These are phyloP conservation scores for Procambarus clarkii DNA, from an alignment of 1,140 invertebrate species.

Conservation along the genomic window DNA sequence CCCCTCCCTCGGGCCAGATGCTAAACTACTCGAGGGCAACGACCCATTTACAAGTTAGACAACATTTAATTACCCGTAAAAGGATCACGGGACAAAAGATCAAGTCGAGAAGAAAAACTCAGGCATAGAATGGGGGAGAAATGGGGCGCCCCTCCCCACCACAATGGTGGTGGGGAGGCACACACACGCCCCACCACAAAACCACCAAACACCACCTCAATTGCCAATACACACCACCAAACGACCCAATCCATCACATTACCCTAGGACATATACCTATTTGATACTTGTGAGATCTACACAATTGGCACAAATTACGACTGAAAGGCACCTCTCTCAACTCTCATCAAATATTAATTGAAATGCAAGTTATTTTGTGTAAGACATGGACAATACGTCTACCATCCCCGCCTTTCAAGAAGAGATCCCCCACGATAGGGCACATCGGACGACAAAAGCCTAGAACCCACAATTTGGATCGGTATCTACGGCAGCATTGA, in stretches of 20 bases:
- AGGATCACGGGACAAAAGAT: constrained; percentile 19
- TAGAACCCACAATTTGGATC: constrained; percentile 52
- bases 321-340: no score
- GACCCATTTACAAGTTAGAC: constrained; percentile 55
- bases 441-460: constrained; percentile 22
- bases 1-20: constrained; percentile 45
- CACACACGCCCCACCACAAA: constrained; percentile 13
- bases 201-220: not conserved
- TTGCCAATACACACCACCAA: not conserved
- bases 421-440: not conserved
- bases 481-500: constrained; percentile 55
- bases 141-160: no score
- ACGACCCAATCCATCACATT: no score
- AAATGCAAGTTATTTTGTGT: no score
- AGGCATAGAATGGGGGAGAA: no score
- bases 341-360: no score
- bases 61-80: constrained; percentile 49
- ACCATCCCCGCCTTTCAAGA: not conserved
- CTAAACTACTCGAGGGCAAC: constrained; percentile 44
- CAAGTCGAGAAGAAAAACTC: no score
- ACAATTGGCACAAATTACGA: no score
- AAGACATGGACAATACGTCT: not conserved
- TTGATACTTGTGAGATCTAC: no score
- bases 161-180: not conserved
- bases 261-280: no score